Conservation (phyloP, 2,113 vertebrate species). For the Uria aalge region DNA sequence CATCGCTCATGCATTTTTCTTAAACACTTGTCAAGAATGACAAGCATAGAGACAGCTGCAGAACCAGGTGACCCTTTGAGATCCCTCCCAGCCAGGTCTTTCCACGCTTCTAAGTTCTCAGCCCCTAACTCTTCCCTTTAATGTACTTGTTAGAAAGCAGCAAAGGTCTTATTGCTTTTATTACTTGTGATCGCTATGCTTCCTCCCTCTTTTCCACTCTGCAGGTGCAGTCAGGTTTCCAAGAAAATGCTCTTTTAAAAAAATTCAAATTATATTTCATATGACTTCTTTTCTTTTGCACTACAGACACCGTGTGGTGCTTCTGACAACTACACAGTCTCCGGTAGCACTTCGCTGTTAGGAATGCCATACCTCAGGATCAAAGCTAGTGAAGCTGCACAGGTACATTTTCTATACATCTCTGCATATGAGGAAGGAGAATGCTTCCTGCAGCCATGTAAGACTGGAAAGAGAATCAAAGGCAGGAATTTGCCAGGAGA, state of each 20-base stretch:
- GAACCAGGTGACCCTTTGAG: not conserved
- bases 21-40: not conserved
- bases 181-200: not conserved
- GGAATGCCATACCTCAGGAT: fast-evolving
- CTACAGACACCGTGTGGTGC: conserved; percentile 57
- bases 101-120: not conserved
- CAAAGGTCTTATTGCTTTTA: not conserved
- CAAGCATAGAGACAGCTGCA: not conserved
- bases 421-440: not conserved
- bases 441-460: not conserved
- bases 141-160: not conserved
- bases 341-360: not conserved
- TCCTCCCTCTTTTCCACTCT: not conserved
- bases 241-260: not conserved
- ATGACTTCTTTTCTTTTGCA: conserved; percentile 3
- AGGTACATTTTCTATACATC: not conserved
- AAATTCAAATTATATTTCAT: not conserved
- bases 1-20: not conserved
- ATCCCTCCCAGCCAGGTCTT: not conserved
- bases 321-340: not conserved
- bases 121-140: not conserved
- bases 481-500: not conserved
- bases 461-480: not conserved
- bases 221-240: not conserved
- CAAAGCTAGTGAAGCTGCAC: not conserved